phyloP scores from a whole-genome alignment of 2,888 invertebrate species.

The Perithous albicinctus region DNA sequence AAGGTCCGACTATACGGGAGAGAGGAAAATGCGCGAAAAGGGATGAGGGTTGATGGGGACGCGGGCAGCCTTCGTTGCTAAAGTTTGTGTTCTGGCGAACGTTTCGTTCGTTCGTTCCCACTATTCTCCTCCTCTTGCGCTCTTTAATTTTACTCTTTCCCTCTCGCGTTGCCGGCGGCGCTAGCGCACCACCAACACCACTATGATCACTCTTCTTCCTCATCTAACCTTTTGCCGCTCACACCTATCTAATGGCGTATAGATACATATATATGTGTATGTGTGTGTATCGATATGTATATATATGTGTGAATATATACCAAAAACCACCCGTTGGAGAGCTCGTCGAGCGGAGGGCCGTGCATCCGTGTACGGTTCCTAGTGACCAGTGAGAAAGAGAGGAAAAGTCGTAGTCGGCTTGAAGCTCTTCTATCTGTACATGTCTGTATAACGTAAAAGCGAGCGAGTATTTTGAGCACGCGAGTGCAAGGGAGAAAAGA shows the following conservation, averaged over 20 bases:
- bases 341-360: constrained; percentile 65
- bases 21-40: constrained; percentile 65
- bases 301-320: constrained; percentile 17
- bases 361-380: constrained; percentile 39
- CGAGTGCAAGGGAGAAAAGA: constrained; percentile 71
- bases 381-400: constrained; percentile 65
- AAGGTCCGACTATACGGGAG: background rate
- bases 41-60: constrained; percentile 60
- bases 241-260: constrained; percentile 37
- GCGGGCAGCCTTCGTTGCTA: constrained; percentile 69
- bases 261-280: background rate
- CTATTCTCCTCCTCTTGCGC: constrained; percentile 63
- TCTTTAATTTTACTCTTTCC: constrained; percentile 73
- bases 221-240: constrained; percentile 66
- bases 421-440: constrained; percentile 14
- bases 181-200: constrained; percentile 50
- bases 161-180: constrained; percentile 68
- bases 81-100: constrained; percentile 41
- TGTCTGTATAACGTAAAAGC: constrained; percentile 31
- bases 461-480: constrained; percentile 58
- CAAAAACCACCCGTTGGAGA: constrained; percentile 66
- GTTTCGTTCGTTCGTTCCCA: constrained; percentile 58
- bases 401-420: constrained; percentile 52
- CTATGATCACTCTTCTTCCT: constrained; percentile 68
- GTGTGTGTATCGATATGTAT: background rate